Base-by-base conservation (phyloP, 2,113 vertebrate genomes). In the Antennarius striatus region DNA sequence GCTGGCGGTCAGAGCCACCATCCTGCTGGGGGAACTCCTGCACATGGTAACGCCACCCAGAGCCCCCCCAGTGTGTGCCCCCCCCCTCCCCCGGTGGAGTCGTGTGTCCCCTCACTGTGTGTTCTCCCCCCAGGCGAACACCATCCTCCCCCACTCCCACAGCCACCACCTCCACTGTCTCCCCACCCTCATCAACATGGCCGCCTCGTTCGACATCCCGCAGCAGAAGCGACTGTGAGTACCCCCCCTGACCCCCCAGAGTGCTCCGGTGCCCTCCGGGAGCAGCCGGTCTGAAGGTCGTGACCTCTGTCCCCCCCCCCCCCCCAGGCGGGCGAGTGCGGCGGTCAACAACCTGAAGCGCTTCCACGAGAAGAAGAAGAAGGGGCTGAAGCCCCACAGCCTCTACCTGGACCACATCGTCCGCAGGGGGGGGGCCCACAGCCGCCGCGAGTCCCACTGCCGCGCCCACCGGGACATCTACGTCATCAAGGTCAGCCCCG, bases 111-210 rank as follows among this genome's bases (percentile, higher is more conserved):
- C 32, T 36, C 5, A 5, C 32, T 36, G 32, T 36, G 32, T 17
- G 45, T 7, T 13, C 51, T 12, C 17, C 15, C 2, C 17, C 56
- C 46, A 98, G 98, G 98, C 98, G 83, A 98, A 98, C 87, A 98
- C 95, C 87, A 98, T 99, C 80, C 96, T 99, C 85, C 97, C 98
- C 81, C 96, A 98, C 86, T 96, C 95, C 59, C 97, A 99, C 75
- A 99, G 97, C 81, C 96, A 98, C 91, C 97, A 99, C 87, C 92
- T 98, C 77, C 98, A 98, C 90, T 98, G 98, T 83, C 93, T 98
- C 68, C 97, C 97, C 63, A 98, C 96, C 17, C 91, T 98, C 77
- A 98, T 98, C 94, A 99, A 98, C 81, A 95, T 98, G 96, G 97
- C 98, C 7, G 98, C 97, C 50, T 98, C 98, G 29, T 99, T 98